A percentile compares a stretch with the other conserved stretches of the same genome.
These are phyloP conservation scores for Norana najaformis DNA, from an alignment of 2,888 invertebrate genomes.

Conservation along the genomic window DNA sequence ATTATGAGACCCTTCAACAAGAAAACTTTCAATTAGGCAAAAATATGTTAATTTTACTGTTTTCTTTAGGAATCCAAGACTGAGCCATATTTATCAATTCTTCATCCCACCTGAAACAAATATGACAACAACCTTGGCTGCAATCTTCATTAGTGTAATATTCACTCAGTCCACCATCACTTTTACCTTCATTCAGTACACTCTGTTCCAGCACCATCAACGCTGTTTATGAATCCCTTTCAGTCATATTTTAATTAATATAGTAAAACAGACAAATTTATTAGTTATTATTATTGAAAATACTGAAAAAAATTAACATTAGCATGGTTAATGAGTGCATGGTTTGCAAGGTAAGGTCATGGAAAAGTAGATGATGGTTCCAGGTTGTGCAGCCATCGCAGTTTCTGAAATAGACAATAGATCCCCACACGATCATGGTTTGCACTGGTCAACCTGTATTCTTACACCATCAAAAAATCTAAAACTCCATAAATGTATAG, in stretches of 20 bases:
- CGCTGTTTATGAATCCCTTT: not conserved
- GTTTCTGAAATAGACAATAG: no score
- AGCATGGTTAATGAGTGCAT: not conserved
- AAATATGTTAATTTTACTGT: slow-evolving; percentile 48
- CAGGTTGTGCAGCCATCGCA: no score
- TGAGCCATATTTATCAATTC: slow-evolving; percentile 50
- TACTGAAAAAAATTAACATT: not conserved
- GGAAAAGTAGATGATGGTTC: no score
- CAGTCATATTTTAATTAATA: no score
- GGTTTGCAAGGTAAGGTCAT: not conserved
- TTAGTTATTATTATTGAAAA: not conserved
- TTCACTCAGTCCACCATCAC: not conserved
- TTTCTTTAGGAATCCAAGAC: slow-evolving; percentile 54
- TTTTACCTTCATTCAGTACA: not conserved
- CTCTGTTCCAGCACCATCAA: not conserved
- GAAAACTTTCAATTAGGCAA: not conserved
- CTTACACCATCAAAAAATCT: no score
- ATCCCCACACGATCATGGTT: no score
- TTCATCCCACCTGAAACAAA: slow-evolving; percentile 55
- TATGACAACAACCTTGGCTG: not conserved
- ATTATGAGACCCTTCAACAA: not conserved
- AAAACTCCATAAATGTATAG: no score
- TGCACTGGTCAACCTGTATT: no score
- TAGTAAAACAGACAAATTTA: not conserved
- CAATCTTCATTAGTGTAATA: not conserved